A percentile compares a stretch with the other conserved stretches of the same genome.
These are phyloP conservation scores for Redunca redunca DNA, from an alignment of 2,113 vertebrate genomes.

Conservation along the genomic window DNA sequence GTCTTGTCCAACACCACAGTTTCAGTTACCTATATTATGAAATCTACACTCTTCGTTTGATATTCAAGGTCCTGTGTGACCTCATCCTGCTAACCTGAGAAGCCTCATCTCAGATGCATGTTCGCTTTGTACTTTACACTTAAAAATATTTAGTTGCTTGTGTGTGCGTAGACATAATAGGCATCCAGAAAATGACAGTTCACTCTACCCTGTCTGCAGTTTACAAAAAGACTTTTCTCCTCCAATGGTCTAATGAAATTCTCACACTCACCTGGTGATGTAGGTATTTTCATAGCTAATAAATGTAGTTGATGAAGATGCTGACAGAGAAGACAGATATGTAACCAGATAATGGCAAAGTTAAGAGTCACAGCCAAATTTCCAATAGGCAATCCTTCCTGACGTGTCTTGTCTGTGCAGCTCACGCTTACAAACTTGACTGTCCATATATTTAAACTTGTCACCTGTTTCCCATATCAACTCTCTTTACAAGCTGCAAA, in stretches of 20 bases:
- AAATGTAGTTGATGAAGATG: background rate
- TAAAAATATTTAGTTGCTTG: background rate
- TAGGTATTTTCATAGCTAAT: background rate
- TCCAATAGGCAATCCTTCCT: background rate
- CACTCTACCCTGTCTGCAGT: background rate
- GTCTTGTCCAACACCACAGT: no score
- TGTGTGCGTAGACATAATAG: background rate
- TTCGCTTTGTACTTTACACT: background rate
- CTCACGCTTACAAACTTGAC: background rate
- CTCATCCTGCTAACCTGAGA: no score
- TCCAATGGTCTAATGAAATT: background rate
- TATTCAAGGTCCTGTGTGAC: background rate
- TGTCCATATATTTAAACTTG: background rate
- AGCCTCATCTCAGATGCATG: background rate
- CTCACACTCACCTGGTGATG: background rate
- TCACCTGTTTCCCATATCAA: background rate
- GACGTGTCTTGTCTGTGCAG: background rate
- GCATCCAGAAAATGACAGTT: background rate
- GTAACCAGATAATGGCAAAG: rapidly evolving
- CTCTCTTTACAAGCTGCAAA: background rate
- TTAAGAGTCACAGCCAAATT: background rate
- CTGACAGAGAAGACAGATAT: background rate
- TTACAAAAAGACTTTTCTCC: background rate
- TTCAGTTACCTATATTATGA: background rate
- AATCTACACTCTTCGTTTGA: background rate